Evolutionary conservation across 2,113 vertebrate genomes (phyloP).

Genomic region (Sander lucioperca): DNA sequence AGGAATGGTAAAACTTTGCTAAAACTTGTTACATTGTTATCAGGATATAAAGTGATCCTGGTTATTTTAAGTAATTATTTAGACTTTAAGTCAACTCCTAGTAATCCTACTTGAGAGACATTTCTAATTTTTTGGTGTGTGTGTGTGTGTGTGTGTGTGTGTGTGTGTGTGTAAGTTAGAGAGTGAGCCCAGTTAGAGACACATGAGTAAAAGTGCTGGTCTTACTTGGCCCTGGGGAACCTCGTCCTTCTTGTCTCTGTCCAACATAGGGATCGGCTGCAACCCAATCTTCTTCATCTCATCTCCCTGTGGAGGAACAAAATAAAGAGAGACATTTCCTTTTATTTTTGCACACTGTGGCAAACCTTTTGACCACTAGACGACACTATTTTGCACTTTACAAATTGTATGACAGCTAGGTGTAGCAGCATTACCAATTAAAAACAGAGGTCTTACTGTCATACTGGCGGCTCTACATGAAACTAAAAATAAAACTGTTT

Average conservation of each 20-base stretch:
- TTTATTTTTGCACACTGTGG: conserved; percentile 19
- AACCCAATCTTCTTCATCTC: conserved; percentile 99
- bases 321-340: background rate
- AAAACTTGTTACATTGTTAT: background rate
- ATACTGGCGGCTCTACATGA: conserved; percentile 45
- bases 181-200: background rate
- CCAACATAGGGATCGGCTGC: conserved; percentile 98
- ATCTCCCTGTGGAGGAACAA: conserved; percentile 87
- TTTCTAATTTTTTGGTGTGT: background rate
- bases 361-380: conserved; percentile 29
- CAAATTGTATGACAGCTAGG: conserved; percentile 7
- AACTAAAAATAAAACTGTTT: conserved; percentile 51
- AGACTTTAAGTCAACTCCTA: background rate
- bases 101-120: background rate
- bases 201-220: conserved; percentile 7
- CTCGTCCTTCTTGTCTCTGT: conserved; percentile 95
- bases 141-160: background rate
- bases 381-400: conserved; percentile 23
- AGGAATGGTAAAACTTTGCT: background rate
- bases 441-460: conserved; percentile 40
- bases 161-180: background rate
- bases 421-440: conserved; percentile 27
- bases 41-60: background rate
- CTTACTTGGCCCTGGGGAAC: conserved; percentile 97
- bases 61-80: background rate